These are phyloP conservation scores for Alosa sapidissima DNA, from an alignment of 2,797 vertebrate species.

Conservation along the genomic window DNA sequence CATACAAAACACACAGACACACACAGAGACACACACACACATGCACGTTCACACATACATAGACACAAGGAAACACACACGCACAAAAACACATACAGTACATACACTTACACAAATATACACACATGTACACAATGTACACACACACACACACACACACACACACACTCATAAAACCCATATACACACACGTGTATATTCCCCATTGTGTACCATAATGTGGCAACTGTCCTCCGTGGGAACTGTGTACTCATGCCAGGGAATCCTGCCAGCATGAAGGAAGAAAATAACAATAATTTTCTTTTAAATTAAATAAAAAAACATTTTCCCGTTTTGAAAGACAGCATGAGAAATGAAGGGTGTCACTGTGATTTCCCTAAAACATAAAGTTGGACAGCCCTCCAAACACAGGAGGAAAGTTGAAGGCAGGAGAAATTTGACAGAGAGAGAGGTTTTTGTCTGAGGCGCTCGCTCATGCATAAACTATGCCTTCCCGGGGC, in stretches of 20 bases:
- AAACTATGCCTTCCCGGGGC: background rate
- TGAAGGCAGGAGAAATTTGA: background rate
- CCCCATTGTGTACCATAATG: background rate
- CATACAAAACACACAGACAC: background rate
- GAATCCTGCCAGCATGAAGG: background rate
- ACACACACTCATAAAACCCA: background rate
- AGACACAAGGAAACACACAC: background rate
- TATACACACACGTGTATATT: background rate
- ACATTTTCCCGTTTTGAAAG: background rate
- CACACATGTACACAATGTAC: background rate
- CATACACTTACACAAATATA: background rate
- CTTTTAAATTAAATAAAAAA: background rate
- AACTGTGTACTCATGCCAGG: background rate
- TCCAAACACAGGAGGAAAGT: background rate
- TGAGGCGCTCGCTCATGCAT: conserved; percentile 5
- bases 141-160: background rate
- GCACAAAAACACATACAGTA: background rate
- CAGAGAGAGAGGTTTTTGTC: background rate
- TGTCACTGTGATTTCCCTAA: background rate
- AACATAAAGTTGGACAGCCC: conserved; percentile 6
- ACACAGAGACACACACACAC: no score
- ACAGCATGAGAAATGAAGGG: background rate
- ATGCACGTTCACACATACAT: no score
- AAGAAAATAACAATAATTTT: background rate
- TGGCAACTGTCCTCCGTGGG: conserved; percentile 1